Conservation (phyloP, 2,797 vertebrate species). For the Uromys caudimaculatus region DNA sequence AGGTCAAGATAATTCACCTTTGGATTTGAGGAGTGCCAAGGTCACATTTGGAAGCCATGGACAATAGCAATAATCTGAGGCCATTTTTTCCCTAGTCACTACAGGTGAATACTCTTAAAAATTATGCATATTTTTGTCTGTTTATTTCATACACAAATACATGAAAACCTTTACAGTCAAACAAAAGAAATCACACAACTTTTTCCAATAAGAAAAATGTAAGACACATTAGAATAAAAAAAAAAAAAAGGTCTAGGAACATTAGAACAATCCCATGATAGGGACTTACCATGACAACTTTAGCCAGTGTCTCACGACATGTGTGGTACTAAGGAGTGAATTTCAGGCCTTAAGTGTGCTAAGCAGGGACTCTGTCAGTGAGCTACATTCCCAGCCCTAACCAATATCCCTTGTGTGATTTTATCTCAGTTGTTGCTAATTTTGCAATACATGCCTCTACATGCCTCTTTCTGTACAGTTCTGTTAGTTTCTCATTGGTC, state of each 20-base stretch:
- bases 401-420: neutral
- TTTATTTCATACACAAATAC: neutral
- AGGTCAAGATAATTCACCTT: neutral
- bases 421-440: constrained; percentile 24
- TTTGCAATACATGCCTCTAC: neutral
- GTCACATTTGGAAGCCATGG: constrained; percentile 7
- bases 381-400: neutral
- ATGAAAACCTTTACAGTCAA: constrained; percentile 7
- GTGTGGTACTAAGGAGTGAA: neutral
- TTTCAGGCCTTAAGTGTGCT: neutral
- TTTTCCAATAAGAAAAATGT: neutral
- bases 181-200: constrained; percentile 28
- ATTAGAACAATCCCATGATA: constrained; percentile 36
- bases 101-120: constrained; percentile 1
- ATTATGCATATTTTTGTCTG: neutral
- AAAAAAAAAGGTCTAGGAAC: neutral
- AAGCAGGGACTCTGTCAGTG: neutral
- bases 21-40: neutral
- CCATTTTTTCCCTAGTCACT: neutral
- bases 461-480: neutral
- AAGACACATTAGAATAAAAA: neutral
- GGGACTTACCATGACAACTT: constrained; percentile 30
- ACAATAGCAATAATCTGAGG: neutral
- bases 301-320: neutral
- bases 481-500: neutral